Evolutionary conservation across 2,797 vertebrate genomes (phyloP), one percentile per base, ranked within the genome.

Genomic region (Myotis findleyi): DNA sequence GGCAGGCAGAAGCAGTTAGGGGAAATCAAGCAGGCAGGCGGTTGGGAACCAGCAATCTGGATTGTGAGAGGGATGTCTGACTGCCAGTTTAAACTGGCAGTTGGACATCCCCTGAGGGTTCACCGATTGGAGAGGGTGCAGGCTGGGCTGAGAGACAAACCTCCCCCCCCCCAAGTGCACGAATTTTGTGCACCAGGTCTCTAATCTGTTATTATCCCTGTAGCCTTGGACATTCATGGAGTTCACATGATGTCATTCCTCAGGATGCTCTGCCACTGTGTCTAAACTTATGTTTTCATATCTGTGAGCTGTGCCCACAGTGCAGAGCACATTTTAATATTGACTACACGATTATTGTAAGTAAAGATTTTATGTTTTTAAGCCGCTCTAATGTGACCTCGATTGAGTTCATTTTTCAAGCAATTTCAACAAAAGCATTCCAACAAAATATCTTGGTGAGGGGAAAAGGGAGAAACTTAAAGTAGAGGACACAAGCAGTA

Each of bases 391-490:
- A 85, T 33, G 11, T 72, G 55, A 59, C 11, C 10, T 85, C 76
- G 84, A 53, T 88, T 93, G 11, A 38, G 38, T 21, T 64, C 16
- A 79, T 76, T 73, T 89, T 83, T 57, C 87, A 64, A 69, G 13
- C 44, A 84, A 90, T 20, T 80, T 59, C 23, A 83, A 57, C 44
- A 77, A 76, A 68, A 71, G 7, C 62, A 71, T 93, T 81, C 23
- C 25, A 41, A 82, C 21, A 66, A 57, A 76, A 77, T 64, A 69
- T 44, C 33, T 47, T 85, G 14, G 7, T 44, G 10, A 73, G 17
- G 27, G 53, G 51, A 38, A 30, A 88, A 95, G 9, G 20, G 16
- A 68, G 20, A 80, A 94, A 17, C 18, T 75, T 82, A 59, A 95
- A 33, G 5, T 68, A 81, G 10, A 66, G 47, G 27, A 76, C 12